phyloP scores from a whole-genome alignment of 1,140 invertebrate species.

The Bactericera cockerelli region DNA sequence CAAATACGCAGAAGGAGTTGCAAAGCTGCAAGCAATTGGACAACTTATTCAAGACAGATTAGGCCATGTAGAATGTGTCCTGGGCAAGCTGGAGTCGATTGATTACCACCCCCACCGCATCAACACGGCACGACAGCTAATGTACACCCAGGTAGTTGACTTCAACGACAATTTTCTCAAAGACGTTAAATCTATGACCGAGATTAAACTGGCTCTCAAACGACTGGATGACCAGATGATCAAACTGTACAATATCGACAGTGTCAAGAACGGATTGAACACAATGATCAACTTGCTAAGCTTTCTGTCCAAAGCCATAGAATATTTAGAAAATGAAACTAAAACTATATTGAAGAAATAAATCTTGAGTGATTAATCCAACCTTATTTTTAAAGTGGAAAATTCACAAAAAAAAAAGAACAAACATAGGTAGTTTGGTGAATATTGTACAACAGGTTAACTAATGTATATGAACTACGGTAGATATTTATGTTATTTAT shows the following conservation, averaged over 20 bases:
- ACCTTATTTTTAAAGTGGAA: no score
- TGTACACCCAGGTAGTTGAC: not conserved
- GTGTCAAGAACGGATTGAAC: not conserved
- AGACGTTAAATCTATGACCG: not conserved
- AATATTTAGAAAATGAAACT: not conserved
- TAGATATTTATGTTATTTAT: no score
- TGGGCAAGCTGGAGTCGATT: no score
- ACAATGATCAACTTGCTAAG: not conserved
- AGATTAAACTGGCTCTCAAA: not conserved
- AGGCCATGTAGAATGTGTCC: no score
- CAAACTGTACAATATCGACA: not conserved
- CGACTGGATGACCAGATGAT: not conserved
- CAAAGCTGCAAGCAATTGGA: no score
- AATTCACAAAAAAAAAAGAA: no score
- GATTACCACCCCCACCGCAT: not conserved
- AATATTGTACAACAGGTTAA: no score
- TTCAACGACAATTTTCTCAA: not conserved
- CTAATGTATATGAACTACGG: no score
- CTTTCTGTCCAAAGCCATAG: not conserved
- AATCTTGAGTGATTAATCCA: no score
- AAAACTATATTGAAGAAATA: not conserved
- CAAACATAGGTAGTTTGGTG: no score
- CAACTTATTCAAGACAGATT: no score
- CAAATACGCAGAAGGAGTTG: no score
- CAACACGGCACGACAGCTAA: not conserved